Evolutionary conservation across 2,113 vertebrate genomes (phyloP).

Genomic region (Loxodonta africana): DNA sequence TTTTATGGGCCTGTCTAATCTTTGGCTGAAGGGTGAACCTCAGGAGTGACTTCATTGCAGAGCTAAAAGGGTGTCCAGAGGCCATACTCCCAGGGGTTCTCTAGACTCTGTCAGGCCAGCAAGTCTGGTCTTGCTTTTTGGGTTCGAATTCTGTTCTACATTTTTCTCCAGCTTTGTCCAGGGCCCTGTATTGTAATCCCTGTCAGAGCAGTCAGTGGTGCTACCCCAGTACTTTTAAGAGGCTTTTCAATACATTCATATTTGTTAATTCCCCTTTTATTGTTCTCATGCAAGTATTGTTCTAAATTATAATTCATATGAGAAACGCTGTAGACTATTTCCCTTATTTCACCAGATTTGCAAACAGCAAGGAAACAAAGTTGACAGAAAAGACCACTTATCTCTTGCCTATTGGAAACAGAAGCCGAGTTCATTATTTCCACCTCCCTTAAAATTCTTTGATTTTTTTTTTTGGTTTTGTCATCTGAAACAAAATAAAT

Average conservation of each 20-base stretch:
- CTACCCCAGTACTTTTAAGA: background rate
- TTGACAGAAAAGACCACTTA: background rate
- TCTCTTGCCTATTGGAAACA: background rate
- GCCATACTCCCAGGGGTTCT: no score
- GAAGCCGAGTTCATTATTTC: constrained; percentile 67
- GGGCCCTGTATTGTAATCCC: no score
- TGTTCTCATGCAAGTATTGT: constrained; percentile 21
- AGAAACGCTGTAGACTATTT: constrained; percentile 29
- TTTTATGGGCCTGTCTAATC: no score
- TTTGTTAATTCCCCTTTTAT: background rate
- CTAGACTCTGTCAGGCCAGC: no score
- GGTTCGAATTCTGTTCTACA: no score
- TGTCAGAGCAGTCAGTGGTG: no score
- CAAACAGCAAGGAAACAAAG: background rate
- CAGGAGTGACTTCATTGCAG: no score
- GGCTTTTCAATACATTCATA: background rate
- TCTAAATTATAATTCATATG: constrained; percentile 27
- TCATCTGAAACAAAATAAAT: constrained; percentile 55
- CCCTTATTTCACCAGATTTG: background rate
- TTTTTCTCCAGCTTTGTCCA: no score
- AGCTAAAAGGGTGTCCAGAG: no score
- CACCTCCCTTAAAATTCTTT: background rate
- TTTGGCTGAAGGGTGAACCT: no score
- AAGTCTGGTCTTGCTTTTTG: no score
- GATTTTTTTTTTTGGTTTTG: no score